Base-by-base conservation (phyloP, 2,113 vertebrate genomes). In the Neotragus pygmaeus region DNA sequence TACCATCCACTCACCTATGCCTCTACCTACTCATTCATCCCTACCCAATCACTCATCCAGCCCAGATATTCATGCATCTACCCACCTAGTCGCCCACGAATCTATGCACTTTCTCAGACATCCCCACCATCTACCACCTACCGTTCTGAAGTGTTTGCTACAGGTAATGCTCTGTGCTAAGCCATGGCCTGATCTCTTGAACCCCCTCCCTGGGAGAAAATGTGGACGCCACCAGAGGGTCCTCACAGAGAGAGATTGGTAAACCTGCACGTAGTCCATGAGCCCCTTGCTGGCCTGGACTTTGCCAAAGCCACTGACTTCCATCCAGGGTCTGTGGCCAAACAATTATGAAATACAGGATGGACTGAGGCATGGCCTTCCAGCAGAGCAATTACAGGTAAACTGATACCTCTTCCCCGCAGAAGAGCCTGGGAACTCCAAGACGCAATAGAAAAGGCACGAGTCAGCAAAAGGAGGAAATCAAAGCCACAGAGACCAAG, bases 401-500 rank as follows among this genome's bases (percentile, higher is more conserved):
- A 97, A 66, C 86, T 66, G 47, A 96, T 86, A 92, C 51, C 64
- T 85, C 62, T 51, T 84, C 83, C 73, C 58, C 43, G 13, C 36
- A 25, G 39, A 75, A 58, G 64, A 87, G 91, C 28, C 66, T 36
- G 60, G 87, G 80, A 75, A 89, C 80, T 87, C 96, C 93, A 90
- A 97, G 95, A 91, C 1, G n/a, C 14, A 0, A 6, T 3, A 23
- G 93, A 47, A 73, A 93, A 88, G 53, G 55, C 28, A 33, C 14
- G 0, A 96, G 93, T 95, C 96, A 96, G 97, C 96, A 96, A 55
- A 77, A 94, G 78, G 51, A 95, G 23, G 80, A 66, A 96, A 95
- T 39, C 28, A 80, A 80, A 94, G 86, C 57, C 73, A 27, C 51
- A 27, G 86, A 82, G 92, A 94, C 25, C 39, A 36, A 81, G 49